Base-by-base conservation (phyloP, 1,140 invertebrate genomes). In the Tachypleus tridentatus region DNA sequence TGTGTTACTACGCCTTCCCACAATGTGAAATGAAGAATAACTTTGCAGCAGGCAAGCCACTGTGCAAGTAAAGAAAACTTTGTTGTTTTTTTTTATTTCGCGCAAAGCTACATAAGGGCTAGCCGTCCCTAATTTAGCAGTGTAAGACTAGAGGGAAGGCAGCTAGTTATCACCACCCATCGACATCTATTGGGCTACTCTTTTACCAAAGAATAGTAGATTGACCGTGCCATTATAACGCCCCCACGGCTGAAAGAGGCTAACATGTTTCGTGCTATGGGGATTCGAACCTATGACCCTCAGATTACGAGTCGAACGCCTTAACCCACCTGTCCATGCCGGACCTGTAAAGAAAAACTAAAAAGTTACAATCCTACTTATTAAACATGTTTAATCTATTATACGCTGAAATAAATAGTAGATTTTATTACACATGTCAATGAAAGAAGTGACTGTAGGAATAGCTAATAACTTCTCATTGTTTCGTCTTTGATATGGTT, bases 1-100 rank as follows among this genome's bases (percentile, higher is more conserved):
- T 97, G 5, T 97, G 93, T 77, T 82, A 88, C 62, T 94, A 92
- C 79, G 91, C 91, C 7, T 96, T 96, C 79, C 93, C 93, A 4
- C 84, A 88, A 73, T 97, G 93, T 74, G 79, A 84, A 58, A 74
- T 85, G 70, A 81, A 82, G 8, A 66, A 71, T 70, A 81, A 83
- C 6, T 61, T 65, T 48, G 69, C 70, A 10, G 58, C 60, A 49
- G 61, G 63, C 49, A 70, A 70, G 47, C 67, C 65, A 54, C 47
- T 93, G 8, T 96, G 88, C 80, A 65, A 60, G 66, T 64, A 50
- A 47, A 11, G 50, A 4, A n/a, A 61, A 61, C 4, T 3, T 61
- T n/a, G 8, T 9, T 54, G 1, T 9, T n/a, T 9, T 54, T 54
- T 54, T 8, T 3, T 9, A 9, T 54, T 54, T 54, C n/a, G 2